These are phyloP conservation scores for Semicossyphus pulcher DNA, from an alignment of 2,113 vertebrate genomes.

Conservation along the genomic window DNA sequence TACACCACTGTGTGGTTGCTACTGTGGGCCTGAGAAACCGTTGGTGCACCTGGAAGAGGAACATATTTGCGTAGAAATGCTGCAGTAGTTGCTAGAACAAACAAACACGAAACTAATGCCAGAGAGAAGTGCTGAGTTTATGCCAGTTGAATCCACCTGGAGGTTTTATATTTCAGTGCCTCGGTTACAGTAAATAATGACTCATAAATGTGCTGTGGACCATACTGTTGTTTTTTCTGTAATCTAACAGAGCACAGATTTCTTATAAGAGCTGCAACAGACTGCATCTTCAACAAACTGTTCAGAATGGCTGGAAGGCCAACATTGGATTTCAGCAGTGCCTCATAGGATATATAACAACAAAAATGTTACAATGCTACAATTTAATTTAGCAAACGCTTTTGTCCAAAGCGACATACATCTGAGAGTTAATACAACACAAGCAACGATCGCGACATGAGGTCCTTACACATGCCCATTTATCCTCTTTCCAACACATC, in stretches of 20 bases:
- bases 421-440: too few species aligned
- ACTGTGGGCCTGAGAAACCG: background rate
- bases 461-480: too few species aligned
- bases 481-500: too few species aligned
- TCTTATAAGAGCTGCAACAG: background rate
- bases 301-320: background rate
- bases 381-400: too few species aligned
- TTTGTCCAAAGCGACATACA: too few species aligned
- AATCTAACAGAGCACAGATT: background rate
- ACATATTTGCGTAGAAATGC: background rate
- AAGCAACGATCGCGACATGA: too few species aligned
- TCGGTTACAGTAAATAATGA: conserved; percentile 20
- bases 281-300: background rate
- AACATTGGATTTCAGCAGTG: background rate
- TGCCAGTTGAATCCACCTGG: conserved; percentile 2
- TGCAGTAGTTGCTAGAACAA: background rate
- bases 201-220: conserved; percentile 10
- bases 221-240: background rate
- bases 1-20: background rate
- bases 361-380: too few species aligned
- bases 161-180: conserved; percentile 26
- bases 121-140: background rate
- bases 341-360: background rate
- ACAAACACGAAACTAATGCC: background rate
- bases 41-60: background rate